Base-by-base conservation (phyloP, 2,113 vertebrate genomes). In the Nannobrachium achirus region DNA sequence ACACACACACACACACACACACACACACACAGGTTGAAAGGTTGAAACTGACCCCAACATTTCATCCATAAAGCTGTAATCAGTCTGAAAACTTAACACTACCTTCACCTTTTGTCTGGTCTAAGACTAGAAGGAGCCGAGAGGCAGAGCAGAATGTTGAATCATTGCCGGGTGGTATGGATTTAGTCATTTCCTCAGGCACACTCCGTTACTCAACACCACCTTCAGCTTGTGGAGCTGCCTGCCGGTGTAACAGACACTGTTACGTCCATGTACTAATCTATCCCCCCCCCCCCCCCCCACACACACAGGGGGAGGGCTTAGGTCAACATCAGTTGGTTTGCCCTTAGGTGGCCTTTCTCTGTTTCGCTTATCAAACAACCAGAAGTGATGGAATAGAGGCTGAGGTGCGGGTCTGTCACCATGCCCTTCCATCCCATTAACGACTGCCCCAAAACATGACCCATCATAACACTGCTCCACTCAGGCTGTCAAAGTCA, bases 31-130 rank as follows among this genome's bases (percentile, higher is more conserved):
- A 25, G 38, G 51, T 46, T 66, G 45, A 63, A 16, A 61, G 73
- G 20, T 3, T 6, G 14, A 66, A 71, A 69, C 66, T 4, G 52
- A 38, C 66, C 69, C 64, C 60, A 15, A 62, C 57, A 44, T 67
- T 78, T 70, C 25, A 51, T 62, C 64, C 63, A 81, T 68, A 75
- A 71, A 66, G 39, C 44, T 64, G 69, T 69, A 83, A 82, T 72
- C 56, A 20, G 65, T 59, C 53, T 55, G n/a, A 75, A 69, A 83
- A 83, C 74, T 1, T 69, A 57, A 60, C 66, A 46, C 42, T 14
- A 2, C 18, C 66, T 56, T 68, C 14, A 58, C 48, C 63, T 46
- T n/a, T 1, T 19, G 13, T 65, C 38, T 4, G 25, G 52, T 63
- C 63, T 50, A 25, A 44, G 48, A 58, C 2, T 15, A 66, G 10